phyloP scores from a whole-genome alignment of 1,140 invertebrate genomes.

The Bacillus rossius region DNA sequence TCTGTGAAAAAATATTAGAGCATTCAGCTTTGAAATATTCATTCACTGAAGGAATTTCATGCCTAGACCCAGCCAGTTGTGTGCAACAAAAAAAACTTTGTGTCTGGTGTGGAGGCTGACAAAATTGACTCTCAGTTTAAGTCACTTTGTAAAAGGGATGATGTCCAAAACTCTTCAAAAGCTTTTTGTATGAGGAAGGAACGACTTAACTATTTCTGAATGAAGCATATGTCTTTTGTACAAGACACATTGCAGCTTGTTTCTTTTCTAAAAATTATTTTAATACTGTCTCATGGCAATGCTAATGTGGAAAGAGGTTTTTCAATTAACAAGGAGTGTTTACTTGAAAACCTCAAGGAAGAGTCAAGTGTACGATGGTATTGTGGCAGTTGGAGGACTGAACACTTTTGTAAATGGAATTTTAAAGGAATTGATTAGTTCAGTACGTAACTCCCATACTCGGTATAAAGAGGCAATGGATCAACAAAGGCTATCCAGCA shows the following conservation, averaged over 20 bases:
- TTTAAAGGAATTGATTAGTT: constrained; percentile 12
- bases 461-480: constrained; percentile 14
- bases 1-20: constrained; percentile 4
- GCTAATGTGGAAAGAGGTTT: constrained; percentile 24
- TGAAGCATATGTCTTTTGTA: constrained; percentile 2
- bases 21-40: constrained; percentile 7
- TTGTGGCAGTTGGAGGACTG: not conserved
- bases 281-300: constrained; percentile 20
- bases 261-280: not conserved
- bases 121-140: constrained; percentile 10
- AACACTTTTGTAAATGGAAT: constrained; percentile 9
- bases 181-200: constrained; percentile 10
- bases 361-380: constrained; percentile 21
- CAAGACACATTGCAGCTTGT: not conserved
- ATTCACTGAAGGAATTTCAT: constrained; percentile 1
- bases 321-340: constrained; percentile 23
- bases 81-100: constrained; percentile 5
- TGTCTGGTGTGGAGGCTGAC: constrained; percentile 18
- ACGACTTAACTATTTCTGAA: constrained; percentile 17
- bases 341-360: constrained; percentile 21
- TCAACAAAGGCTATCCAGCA: not conserved
- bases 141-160: constrained; percentile 8
- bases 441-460: constrained; percentile 9
- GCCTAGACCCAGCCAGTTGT: constrained; percentile 3
- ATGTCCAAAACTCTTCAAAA: constrained; percentile 6